Evolutionary conservation across 2,797 vertebrate genomes (phyloP).

Genomic region (Hoplostethus atlanticus): DNA sequence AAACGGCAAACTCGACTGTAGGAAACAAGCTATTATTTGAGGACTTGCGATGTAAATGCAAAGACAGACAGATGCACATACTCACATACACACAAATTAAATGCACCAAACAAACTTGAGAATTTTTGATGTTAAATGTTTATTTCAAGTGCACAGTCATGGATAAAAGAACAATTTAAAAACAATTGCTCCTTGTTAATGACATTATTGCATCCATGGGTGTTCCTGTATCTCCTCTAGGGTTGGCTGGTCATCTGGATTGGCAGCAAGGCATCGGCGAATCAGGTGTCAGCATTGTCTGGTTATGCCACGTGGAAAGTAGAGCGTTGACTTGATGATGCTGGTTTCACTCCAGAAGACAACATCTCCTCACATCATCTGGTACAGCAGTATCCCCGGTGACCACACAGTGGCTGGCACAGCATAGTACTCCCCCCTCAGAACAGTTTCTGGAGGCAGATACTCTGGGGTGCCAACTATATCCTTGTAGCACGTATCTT

Average conservation of each 20-base stretch:
- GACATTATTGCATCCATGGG: constrained; percentile 4
- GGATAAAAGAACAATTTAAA: constrained; percentile 26
- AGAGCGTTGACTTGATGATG: constrained; percentile 68
- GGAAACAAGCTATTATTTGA: constrained; percentile 20
- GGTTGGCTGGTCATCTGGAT: constrained; percentile 63
- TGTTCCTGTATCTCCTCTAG: constrained; percentile 69
- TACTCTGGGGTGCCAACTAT: constrained; percentile 69
- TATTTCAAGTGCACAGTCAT: constrained; percentile 11
- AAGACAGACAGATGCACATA: not conserved
- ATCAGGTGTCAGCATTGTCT: constrained; percentile 77
- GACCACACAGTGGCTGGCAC: constrained; percentile 77
- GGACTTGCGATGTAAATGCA: not conserved
- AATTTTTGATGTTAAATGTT: constrained; percentile 28
- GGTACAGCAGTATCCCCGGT: constrained; percentile 71
- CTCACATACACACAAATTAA: constrained; percentile 2
- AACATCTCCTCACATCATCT: constrained; percentile 78
- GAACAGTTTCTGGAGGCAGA: constrained; percentile 74
- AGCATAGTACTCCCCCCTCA: constrained; percentile 63
- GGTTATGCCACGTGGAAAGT: constrained; percentile 66
- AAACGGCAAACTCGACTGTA: constrained; percentile 41
- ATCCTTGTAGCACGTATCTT: constrained; percentile 73
- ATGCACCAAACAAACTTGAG: constrained; percentile 25
- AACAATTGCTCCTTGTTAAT: constrained; percentile 20
- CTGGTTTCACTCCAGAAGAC: constrained; percentile 71
- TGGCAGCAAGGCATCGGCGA: constrained; percentile 69